phyloP scores from a whole-genome alignment of 1,140 invertebrate genomes.

The Diuraphis noxia region DNA sequence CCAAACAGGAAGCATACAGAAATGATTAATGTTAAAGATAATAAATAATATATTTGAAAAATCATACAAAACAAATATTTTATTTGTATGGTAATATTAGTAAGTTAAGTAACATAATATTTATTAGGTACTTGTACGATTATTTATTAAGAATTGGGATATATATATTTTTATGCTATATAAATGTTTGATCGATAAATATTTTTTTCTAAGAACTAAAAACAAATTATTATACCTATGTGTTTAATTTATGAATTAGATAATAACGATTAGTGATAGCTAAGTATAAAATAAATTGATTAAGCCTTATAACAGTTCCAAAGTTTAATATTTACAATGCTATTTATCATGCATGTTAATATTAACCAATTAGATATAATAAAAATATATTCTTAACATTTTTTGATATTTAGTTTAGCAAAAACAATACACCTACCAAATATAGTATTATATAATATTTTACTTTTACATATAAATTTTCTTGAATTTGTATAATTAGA shows the following conservation, averaged over 20 bases:
- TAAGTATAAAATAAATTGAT: not conserved
- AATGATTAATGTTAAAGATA: slow-evolving; percentile 24
- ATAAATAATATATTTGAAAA: not conserved
- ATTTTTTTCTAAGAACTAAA: not conserved
- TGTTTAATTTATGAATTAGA: not conserved
- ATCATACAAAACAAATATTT: not conserved
- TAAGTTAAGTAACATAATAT: not conserved
- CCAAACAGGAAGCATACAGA: slow-evolving; percentile 22
- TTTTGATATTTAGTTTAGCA: not conserved
- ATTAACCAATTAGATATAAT: not conserved
- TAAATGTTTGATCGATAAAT: not conserved
- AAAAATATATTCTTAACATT: not conserved
- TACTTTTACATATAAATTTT: too few relatives aligned
- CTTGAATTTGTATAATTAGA: too few relatives aligned
- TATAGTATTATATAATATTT: not conserved
- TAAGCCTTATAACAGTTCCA: not conserved
- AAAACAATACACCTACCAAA: not conserved
- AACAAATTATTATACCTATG: not conserved
- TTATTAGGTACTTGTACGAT: not conserved
- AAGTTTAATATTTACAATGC: not conserved
- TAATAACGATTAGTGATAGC: not conserved
- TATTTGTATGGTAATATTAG: not conserved
- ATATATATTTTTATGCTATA: not conserved
- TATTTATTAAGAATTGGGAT: not conserved
- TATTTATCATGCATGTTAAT: not conserved